Conservation (phyloP, 2,888 invertebrate genomes). For the Athalia cordata region DNA sequence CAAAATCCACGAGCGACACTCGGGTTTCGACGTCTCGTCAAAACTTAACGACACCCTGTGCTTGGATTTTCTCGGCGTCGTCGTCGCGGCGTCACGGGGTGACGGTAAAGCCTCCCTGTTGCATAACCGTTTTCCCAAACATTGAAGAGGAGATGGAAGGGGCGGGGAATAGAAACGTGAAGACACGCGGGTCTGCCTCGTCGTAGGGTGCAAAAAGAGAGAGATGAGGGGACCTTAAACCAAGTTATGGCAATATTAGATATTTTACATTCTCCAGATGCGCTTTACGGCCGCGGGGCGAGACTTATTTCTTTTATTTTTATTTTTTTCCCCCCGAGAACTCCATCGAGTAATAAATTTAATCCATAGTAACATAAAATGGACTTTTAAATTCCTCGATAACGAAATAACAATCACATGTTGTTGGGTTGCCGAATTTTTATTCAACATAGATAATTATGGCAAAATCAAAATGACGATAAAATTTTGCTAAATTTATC, state of each 20-base stretch:
- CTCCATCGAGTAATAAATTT: slow-evolving; percentile 12
- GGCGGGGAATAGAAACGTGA: slow-evolving; percentile 31
- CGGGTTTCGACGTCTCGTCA: slow-evolving; percentile 41
- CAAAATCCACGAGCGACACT: slow-evolving; percentile 33
- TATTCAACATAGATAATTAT: too few species aligned
- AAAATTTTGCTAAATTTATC: background rate
- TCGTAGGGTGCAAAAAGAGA: slow-evolving; percentile 11
- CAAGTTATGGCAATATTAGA: slow-evolving; percentile 47
- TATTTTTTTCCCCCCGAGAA: background rate
- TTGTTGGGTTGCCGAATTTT: too few species aligned
- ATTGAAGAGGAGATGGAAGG: slow-evolving; percentile 17
- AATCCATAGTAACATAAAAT: slow-evolving; percentile 10
- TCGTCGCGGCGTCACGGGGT: slow-evolving; percentile 35
- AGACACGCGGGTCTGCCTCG: slow-evolving; percentile 51
- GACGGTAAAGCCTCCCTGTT: slow-evolving; percentile 41
- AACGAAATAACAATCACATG: background rate
- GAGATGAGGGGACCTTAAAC: slow-evolving; percentile 10
- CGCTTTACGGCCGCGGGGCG: slow-evolving; percentile 53
- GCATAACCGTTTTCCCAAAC: slow-evolving; percentile 45
- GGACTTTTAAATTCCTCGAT: background rate
- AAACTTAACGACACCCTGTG: slow-evolving; percentile 40
- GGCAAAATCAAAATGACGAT: background rate
- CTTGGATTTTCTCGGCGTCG: slow-evolving; percentile 31
- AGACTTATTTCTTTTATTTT: slow-evolving; percentile 22
- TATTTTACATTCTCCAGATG: slow-evolving; percentile 60